phyloP scores from a whole-genome alignment of 2,888 invertebrate genomes.

The Heliconius aoede region DNA sequence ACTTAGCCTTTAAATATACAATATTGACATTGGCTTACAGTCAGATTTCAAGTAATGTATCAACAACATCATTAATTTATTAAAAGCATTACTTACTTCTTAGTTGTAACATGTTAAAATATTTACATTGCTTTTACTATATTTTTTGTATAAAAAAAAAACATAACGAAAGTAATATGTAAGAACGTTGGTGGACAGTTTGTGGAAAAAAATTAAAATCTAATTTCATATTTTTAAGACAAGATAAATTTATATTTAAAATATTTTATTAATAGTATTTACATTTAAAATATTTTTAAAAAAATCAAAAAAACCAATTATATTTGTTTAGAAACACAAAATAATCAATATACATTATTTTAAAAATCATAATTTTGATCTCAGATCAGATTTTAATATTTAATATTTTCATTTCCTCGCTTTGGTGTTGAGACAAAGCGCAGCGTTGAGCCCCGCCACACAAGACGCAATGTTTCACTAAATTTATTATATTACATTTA shows the following conservation, averaged over 20 bases:
- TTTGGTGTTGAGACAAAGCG: background rate
- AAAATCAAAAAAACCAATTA: too few relatives aligned
- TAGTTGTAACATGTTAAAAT: background rate
- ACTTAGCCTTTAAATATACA: constrained; percentile 4
- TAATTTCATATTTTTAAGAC: too few relatives aligned
- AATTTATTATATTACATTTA: too few relatives aligned
- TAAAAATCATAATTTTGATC: background rate
- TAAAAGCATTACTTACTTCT: background rate
- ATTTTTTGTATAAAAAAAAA: background rate
- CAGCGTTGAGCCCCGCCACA: background rate
- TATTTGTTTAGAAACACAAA: too few relatives aligned
- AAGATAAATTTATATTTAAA: too few relatives aligned
- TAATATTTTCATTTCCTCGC: too few relatives aligned
- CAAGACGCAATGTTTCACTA: background rate
- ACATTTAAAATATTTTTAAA: too few relatives aligned
- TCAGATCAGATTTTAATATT: too few relatives aligned
- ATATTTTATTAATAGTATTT: too few relatives aligned
- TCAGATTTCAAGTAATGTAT: background rate
- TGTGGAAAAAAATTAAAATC: too few relatives aligned
- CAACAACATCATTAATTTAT: background rate
- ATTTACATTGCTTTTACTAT: constrained; percentile 1
- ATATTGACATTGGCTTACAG: background rate
- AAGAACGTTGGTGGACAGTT: constrained; percentile 10
- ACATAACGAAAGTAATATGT: background rate
- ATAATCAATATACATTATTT: too few relatives aligned